Base-by-base conservation (phyloP, 1,140 invertebrate genomes). In the Drosophila navojoa region DNA sequence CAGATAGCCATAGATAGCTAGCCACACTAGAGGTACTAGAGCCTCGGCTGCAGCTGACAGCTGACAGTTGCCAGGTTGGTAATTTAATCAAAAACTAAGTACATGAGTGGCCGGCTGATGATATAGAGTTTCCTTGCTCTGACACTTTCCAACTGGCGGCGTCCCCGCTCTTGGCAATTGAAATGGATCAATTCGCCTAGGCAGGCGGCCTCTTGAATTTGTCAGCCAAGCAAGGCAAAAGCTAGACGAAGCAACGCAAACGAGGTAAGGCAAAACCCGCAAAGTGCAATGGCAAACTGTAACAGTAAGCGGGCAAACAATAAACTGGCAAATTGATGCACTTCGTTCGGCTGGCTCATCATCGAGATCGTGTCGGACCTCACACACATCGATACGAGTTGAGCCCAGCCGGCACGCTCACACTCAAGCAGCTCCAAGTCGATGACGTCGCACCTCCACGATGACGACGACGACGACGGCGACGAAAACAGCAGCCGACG, bases 301-400 rank as follows among this genome's bases (percentile, higher is more conserved):
- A 86, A 87, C 82, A 79, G 79, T 87, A 82, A 82, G 79, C 73
- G 57, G 68, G 77, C 79, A 87, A 81, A 86, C 79, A 86, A 87
- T 86, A 82, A 86, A 89, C 62, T 82, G 59, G 72, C 82, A 73
- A 82, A 86, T 82, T 86, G 86, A 86, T 86, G 84, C 79, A 75
- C 42, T 71, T 47, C 47, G 59, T 47, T 58, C 54, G 44, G 13
- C 44, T 62, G 67, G 60, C 71, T 71, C 82, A 87, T 81, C 82
- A 74, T 79, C 61, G 49, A 75, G 81, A 86, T 86, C 77, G 80
- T 86, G 32, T 87, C 45, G 75, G 76, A 79, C 79, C 84, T 76
- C 82, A 82, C 82, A 73, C 72, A 86, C 81, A 86, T 62, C 68
- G 77, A 64, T 64, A 71, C 81, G 63, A 79, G 68, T 64, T 73